phyloP scores from a whole-genome alignment of 2,888 invertebrate genomes.

The Ecdyonurus torrentis region DNA sequence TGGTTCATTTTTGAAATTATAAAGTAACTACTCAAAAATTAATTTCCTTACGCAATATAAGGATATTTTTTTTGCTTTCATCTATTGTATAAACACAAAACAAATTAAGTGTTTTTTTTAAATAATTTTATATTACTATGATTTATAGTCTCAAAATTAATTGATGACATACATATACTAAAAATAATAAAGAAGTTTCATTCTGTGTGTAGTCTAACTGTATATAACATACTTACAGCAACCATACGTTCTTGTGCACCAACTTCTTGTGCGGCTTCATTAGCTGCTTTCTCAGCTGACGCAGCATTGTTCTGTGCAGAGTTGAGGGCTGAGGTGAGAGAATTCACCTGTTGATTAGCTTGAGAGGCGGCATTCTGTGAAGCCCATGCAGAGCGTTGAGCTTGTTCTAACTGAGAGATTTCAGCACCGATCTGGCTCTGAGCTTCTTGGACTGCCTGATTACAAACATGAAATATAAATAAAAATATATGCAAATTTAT shows the following conservation, averaged over 20 bases:
- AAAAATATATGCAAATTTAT: too few species aligned
- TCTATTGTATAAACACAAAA: too few species aligned
- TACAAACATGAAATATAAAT: too few species aligned
- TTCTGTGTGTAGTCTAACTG: too few species aligned
- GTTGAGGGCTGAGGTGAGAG: neutral
- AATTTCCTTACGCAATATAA: too few species aligned
- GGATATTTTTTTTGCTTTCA: too few species aligned
- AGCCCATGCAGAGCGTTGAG: neutral
- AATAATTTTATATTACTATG: neutral
- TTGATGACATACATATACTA: too few species aligned
- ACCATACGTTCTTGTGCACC: slow-evolving; percentile 2
- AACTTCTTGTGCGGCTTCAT: neutral
- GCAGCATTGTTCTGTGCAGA: neutral
- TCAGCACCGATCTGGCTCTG: neutral
- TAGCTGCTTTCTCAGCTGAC: neutral
- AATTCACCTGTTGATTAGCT: neutral
- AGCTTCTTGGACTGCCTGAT: neutral
- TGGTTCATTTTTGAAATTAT: too few species aligned
- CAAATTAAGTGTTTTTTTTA: neutral
- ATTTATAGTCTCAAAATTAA: neutral
- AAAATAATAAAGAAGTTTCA: too few species aligned
- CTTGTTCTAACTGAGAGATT: neutral
- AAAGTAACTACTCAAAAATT: too few species aligned
- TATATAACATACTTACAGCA: neutral
- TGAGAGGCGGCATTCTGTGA: neutral